phyloP scores from a whole-genome alignment of 2,888 invertebrate genomes.

The Saturnia pavonia region DNA sequence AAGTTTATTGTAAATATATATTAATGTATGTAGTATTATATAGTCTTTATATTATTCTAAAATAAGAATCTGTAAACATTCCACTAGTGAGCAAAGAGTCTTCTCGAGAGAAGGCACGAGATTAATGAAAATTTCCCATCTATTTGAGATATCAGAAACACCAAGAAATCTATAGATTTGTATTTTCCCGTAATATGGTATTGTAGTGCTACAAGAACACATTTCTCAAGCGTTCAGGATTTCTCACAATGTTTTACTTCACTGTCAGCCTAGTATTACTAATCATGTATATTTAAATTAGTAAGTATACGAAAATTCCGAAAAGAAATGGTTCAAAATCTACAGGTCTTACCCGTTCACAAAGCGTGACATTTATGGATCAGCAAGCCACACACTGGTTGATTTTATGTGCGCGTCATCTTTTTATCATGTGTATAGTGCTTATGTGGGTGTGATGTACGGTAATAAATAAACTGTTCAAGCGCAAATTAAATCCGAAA shows the following conservation, averaged over 20 bases:
- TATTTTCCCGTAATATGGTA: background rate
- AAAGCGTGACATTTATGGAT: no score
- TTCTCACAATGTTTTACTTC: background rate
- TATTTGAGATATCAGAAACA: background rate
- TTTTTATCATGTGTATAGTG: background rate
- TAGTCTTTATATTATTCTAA: no score
- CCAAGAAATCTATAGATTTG: background rate
- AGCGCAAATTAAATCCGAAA: conserved; percentile 56
- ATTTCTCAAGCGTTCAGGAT: background rate
- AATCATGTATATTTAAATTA: no score
- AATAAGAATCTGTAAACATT: no score
- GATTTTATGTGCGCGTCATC: background rate
- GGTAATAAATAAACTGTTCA: conserved; percentile 36
- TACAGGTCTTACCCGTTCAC: background rate
- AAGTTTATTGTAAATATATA: no score
- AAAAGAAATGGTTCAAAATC: background rate
- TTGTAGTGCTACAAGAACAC: background rate
- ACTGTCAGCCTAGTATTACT: no score
- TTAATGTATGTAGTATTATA: no score
- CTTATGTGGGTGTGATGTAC: conserved; percentile 38
- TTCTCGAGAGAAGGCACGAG: no score
- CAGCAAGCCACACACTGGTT: background rate
- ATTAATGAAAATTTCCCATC: background rate
- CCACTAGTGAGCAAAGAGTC: no score
- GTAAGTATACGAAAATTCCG: no score